Base-by-base conservation (phyloP, 2,113 vertebrate genomes). In the Oriolus oriolus region DNA sequence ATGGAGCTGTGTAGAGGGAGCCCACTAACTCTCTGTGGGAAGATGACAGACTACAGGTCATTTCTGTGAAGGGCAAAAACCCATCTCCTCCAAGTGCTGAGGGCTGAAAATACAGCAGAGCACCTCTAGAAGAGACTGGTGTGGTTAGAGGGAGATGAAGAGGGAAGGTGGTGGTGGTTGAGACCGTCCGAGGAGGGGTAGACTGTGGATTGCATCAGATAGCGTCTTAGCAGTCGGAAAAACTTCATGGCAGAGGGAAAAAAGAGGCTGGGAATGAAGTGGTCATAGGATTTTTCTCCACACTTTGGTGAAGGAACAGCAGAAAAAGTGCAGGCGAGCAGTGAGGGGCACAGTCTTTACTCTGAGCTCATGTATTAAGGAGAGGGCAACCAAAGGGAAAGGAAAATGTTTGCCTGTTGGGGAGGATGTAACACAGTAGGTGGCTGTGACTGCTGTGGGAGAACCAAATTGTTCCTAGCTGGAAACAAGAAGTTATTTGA, bases 401-500 rank as follows among this genome's bases (percentile, higher is more conserved):
- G 74, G 57, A 87, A 74, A 86, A 50, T 24, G 2, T 37, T 76
- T 93, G 61, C 21, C 31, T 75, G 3, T 57, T 0, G 2, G 37
- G 66, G 50, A 83, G 11, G 45, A 76, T 89, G 61, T 76, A 73
- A 73, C 60, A 45, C 82, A 59, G 83, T 30, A 39, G 35, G 91
- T 68, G 23, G 20, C 61, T 93, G 65, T 13, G 27, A 69, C 70
- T 86, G 42, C 78, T 83, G 39, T 80, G 75, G 63, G 74, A 88
- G 82, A 77, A 44, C 41, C 35, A 90, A 73, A 87, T 95, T 93
- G 66, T 65, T 96, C 87, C 60, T 73, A 86, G 85, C 84, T 90
- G 94, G 91, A 96, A 86, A 77, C 63, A 77, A 85, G 33, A 91
- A 90, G 70, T 71, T 59, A 92, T 87, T 64, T 87, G 70, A 76